Percentiles rank a stretch among this genome's conserved stretches.
Evolutionary conservation across 2,797 vertebrate species (phyloP).

Genomic region (Oophaga sylvatica): DNA sequence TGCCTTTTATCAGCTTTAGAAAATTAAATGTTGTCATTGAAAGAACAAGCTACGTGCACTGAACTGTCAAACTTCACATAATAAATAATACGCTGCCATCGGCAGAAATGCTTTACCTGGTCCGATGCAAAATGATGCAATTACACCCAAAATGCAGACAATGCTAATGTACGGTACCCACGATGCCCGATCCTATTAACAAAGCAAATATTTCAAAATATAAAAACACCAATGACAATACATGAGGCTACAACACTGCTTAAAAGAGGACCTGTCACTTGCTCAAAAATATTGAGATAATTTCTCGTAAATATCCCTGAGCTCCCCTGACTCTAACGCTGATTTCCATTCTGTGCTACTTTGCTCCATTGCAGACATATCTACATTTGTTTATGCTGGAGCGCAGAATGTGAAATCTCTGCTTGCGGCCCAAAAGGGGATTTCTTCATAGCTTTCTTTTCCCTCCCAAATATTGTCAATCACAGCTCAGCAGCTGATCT

Average conservation of each 20-base stretch:
- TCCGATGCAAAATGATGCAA: constrained; percentile 93
- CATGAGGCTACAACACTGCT: not conserved
- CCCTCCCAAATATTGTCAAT: too few species aligned
- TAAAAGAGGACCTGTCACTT: too few species aligned
- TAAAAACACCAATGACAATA: not conserved
- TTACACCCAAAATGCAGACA: constrained; percentile 86
- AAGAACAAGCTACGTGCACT: not conserved
- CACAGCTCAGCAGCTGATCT: too few species aligned
- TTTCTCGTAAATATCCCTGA: too few species aligned
- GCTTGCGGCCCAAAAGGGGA: too few species aligned
- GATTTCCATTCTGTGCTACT: too few species aligned
- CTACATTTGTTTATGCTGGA: too few species aligned
- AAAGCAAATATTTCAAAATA: not conserved
- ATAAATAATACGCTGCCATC: not conserved
- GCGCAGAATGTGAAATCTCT: too few species aligned
- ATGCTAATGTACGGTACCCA: constrained; percentile 95
- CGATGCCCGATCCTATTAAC: constrained; percentile 72
- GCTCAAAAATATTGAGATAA: too few species aligned
- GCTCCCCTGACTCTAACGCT: too few species aligned
- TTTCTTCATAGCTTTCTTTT: too few species aligned
- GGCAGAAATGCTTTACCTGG: constrained; percentile 81
- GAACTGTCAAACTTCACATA: not conserved
- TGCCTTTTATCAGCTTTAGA: not conserved
- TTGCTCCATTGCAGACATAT: too few species aligned
- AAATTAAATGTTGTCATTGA: not conserved